Percentiles rank a stretch among this genome's conserved stretches.
Conservation (phyloP, 2,888 invertebrate genomes). For the Lasioglossum vierecki region DNA sequence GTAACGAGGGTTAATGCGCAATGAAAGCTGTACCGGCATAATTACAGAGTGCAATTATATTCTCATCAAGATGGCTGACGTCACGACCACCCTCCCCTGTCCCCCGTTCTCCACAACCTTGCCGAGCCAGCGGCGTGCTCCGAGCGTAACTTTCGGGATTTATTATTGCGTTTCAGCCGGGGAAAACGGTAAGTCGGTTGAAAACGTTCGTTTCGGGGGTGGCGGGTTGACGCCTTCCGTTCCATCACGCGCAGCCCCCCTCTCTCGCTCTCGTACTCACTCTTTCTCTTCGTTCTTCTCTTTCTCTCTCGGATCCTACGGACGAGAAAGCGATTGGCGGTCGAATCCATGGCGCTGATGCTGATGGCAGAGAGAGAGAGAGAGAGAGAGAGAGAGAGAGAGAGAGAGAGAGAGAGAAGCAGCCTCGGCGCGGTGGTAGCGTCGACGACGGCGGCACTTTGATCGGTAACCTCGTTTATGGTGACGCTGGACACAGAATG, state of each 20-base stretch:
- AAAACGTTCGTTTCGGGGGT: conserved; percentile 10
- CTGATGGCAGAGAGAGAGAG: background rate
- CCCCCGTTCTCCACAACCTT: background rate
- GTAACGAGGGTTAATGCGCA: conserved; percentile 33
- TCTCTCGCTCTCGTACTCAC: background rate
- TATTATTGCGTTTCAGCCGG: conserved; percentile 21
- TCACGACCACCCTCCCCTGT: background rate
- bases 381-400: background rate
- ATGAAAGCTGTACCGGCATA: conserved; percentile 33
- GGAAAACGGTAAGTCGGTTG: background rate
- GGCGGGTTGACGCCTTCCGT: conserved; percentile 24
- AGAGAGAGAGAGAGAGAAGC: conserved; percentile 2
- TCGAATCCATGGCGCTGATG: conserved; percentile 28
- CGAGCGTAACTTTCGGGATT: conserved; percentile 17
- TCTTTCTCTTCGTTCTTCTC: background rate
- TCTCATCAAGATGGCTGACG: conserved; percentile 22
- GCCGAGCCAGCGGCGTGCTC: background rate
- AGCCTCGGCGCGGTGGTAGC: conserved; percentile 22
- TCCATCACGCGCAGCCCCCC: conserved; percentile 15
- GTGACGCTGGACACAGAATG: conserved; percentile 79
- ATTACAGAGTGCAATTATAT: conserved; percentile 21
- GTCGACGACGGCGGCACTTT: conserved; percentile 74
- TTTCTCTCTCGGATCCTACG: background rate
- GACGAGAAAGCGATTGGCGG: conserved; percentile 35
- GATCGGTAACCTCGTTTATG: conserved; percentile 81